Evolutionary conservation across 2,797 vertebrate species (phyloP), one percentile per base, ranked within the genome.

Genomic region (Mormyrus hasselquistii): DNA sequence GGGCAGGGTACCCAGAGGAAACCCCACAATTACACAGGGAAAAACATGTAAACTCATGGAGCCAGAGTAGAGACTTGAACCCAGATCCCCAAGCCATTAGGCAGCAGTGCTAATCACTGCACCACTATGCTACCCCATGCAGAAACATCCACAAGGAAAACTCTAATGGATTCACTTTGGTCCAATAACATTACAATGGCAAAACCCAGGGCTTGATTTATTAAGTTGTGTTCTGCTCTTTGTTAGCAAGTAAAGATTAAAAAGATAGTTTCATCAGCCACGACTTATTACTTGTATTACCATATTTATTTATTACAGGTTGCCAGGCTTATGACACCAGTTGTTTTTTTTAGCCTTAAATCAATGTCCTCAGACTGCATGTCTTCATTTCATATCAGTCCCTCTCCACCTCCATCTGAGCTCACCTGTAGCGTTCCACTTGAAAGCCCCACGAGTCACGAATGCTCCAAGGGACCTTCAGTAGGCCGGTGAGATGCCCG

Each of bases 291-390:
- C 34, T 41, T 76, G 69, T 76, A 76, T 44, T 79, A 79, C 73
- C 73, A 79, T 79, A 79, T 73, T 73, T 73, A 73, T 73, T 73
- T 73, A 73, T 79, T 79, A 79, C 38, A 79, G 73, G 5, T 79
- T 44, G 41, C 73, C 49, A 25, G 44, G 47, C 82, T 85, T 85
- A 50, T 49, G n/a, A 85, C 44, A 49, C n/a, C 5, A 25, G 82
- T 52, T 49, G 8, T 52, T 25, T 49, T 25, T 49, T 85, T 52
- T 52, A 47, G 19, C 47, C 82, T 84, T 55, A 50, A 50, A 84
- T 84, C 22, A 84, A 50, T 12, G 82, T 29, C 38, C 44, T 85
- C 82, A 85, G n/a, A 85, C 44, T 47, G 44, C 10, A 52, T n/a
- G 59, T 25, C 34, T 16, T 25, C 52, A 57, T 38, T 59, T 87